Conservation (phyloP, 1,140 invertebrate species). For the Eumaeus atala region DNA sequence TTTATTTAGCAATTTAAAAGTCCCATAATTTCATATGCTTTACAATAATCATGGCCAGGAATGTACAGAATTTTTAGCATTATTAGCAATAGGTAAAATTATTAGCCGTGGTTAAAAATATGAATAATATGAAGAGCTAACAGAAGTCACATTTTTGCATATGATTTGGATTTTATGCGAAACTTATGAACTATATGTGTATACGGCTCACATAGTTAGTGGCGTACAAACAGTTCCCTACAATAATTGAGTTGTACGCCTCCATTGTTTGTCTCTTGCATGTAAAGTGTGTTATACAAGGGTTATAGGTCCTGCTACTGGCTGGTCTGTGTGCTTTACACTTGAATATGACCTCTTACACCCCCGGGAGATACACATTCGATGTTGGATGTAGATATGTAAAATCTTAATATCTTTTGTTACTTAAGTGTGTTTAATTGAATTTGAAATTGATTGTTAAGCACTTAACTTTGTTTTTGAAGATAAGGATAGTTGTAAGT, state of each 20-base stretch:
- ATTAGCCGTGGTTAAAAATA: neutral
- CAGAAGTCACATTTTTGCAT: no score
- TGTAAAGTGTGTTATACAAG: neutral
- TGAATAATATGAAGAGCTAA: neutral
- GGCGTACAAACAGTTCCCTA: neutral
- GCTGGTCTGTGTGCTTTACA: conserved; percentile 1
- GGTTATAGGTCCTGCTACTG: neutral
- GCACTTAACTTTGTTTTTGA: no score
- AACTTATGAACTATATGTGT: no score
- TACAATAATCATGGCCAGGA: neutral
- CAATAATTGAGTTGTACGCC: conserved; percentile 9
- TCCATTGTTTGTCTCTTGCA: neutral
- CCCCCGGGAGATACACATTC: neutral
- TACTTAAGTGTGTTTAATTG: neutral
- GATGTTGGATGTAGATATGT: neutral
- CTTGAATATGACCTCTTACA: conserved; percentile 5
- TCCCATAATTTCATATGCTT: no score
- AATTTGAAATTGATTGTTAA: neutral
- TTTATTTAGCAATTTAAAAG: no score
- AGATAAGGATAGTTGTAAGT: no score
- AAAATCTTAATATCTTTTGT: neutral
- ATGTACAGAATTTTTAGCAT: neutral
- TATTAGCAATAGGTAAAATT: neutral
- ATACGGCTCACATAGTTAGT: neutral
- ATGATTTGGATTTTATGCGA: no score